Evolutionary conservation across 2,113 vertebrate genomes (phyloP), one percentile per base, ranked within the genome.

Genomic region (Heteronetta atricapilla): DNA sequence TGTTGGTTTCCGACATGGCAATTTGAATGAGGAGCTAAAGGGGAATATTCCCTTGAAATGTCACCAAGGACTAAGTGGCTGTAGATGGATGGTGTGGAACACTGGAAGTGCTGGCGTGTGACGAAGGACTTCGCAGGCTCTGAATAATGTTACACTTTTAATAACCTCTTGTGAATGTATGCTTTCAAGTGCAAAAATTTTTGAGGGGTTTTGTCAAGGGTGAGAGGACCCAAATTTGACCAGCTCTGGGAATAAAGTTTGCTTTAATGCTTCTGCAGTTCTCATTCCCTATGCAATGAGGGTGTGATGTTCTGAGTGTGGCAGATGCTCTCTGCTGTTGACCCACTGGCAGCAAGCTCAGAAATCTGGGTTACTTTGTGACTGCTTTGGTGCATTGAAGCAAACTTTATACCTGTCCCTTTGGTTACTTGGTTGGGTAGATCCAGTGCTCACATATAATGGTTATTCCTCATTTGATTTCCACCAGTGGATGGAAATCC

Each of bases 151-250:
- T 79, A 38, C 11, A 1, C 80, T 89, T 88, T 69, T 69, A 92
- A 83, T 88, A 90, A 84, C 19, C 50, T 62, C 48, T 53, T 64
- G 75, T 69, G 93, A 94, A 86, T 93, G 86, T 77, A 89, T 88
- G 76, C 44, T 60, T 70, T 36, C n/a, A 93, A 91, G 85, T 77
- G 83, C 69, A 70, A 90, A 90, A 78, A 64, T 48, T 64, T 72
- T 75, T 42, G 31, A 89, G 40, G 28, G 28, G 5, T 72, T 91
- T 66, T 82, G 18, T 78, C 53, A 87, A 55, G 90, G 50, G 26
- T 73, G 80, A 93, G 44, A 92, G 64, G 53, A 83, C 80, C 14
- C 48, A 82, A 58, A 82, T 90, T 84, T 82, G 86, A 76, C 81
- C 63, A 68, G 40, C 62, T 28, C 58, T 87, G 40, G 56, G 62